Percentiles rank a stretch among this genome's conserved stretches.
These are phyloP conservation scores for Hylaeus anthracinus DNA, from an alignment of 1,140 invertebrate species.

Conservation along the genomic window DNA sequence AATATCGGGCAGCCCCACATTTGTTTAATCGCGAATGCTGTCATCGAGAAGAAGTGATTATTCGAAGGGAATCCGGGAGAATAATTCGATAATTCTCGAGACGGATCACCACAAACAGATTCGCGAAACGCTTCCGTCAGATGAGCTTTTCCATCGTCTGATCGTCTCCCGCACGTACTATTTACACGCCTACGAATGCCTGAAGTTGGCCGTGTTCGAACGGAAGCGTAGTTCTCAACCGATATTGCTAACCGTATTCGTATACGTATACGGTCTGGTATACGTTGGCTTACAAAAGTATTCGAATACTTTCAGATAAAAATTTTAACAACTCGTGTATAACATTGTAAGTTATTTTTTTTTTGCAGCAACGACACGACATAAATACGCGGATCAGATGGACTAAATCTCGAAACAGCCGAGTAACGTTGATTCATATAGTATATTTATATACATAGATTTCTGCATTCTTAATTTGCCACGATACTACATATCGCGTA, in stretches of 20 bases:
- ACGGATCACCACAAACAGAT: neutral
- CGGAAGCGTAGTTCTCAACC: neutral
- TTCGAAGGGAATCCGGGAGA: neutral
- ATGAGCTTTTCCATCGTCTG: constrained; percentile 1
- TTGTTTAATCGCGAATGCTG: neutral
- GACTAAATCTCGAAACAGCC: too few species aligned
- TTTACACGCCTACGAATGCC: neutral
- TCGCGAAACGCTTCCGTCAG: neutral
- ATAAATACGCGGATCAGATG: neutral
- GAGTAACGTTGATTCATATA: too few species aligned
- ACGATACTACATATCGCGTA: neutral
- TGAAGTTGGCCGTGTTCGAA: constrained; percentile 12
- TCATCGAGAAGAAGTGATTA: neutral
- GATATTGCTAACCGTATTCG: neutral
- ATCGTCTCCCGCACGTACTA: constrained; percentile 13
- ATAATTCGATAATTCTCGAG: neutral
- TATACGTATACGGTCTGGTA: neutral
- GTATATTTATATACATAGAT: too few species aligned
- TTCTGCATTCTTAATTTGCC: neutral
- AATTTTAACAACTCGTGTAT: too few species aligned
- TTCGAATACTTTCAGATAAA: neutral
- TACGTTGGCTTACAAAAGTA: neutral
- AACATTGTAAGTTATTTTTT: too few species aligned
- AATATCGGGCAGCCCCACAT: neutral
- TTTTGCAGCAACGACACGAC: neutral